Conservation (phyloP, 2,797 vertebrate genomes). For the Sebastes cheni region DNA sequence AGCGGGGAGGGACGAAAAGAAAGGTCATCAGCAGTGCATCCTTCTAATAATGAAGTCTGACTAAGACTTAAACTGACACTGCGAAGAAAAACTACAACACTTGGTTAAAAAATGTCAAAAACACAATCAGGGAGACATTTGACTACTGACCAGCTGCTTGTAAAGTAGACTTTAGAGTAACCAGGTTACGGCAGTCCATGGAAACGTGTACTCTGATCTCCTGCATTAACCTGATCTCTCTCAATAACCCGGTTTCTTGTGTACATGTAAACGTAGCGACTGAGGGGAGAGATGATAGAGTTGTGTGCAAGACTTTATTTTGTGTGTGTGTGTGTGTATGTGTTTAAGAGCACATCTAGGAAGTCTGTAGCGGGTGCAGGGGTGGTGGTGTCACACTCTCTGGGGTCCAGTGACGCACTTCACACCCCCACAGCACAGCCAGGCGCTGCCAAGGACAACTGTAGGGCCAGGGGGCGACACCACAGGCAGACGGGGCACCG, state of each 20-base stretch:
- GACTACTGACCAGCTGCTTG: conserved; percentile 9
- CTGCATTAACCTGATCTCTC: conserved; percentile 32
- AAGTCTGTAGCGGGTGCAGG: conserved; percentile 15
- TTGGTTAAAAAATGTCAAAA: background rate
- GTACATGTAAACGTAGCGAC: background rate
- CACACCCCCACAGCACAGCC: conserved; percentile 47
- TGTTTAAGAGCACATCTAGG: conserved; percentile 27
- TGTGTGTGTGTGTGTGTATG: conserved; percentile 5
- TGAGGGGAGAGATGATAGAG: background rate
- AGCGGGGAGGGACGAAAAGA: background rate
- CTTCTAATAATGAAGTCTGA: background rate
- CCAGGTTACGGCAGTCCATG: conserved; percentile 33
- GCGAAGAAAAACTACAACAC: background rate
- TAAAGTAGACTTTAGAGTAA: conserved; percentile 39
- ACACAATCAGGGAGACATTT: conserved; percentile 3
- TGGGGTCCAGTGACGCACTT: conserved; percentile 65
- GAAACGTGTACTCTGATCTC: conserved; percentile 34
- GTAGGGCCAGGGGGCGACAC: conserved; percentile 4
- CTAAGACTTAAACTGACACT: conserved; percentile 14
- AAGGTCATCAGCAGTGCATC: background rate
- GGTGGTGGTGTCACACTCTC: conserved; percentile 22
- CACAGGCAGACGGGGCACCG: conserved; percentile 2
- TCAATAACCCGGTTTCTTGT: conserved; percentile 35
- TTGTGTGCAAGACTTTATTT: background rate
- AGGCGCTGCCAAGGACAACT: conserved; percentile 28